Evolutionary conservation across 2,888 invertebrate genomes (phyloP).

Genomic region (Ormyrus thymus): DNA sequence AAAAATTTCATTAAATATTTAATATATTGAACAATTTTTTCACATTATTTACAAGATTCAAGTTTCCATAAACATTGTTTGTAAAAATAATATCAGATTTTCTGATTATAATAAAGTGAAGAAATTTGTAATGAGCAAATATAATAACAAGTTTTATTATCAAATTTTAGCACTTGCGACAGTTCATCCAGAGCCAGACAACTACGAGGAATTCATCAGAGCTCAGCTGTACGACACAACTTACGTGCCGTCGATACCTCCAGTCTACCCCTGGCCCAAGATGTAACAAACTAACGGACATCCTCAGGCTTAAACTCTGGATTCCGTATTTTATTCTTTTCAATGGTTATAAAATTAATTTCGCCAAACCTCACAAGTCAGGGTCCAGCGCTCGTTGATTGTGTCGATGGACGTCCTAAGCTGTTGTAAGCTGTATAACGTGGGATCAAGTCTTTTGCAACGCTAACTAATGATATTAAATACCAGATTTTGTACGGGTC

Average conservation of each 20-base stretch:
- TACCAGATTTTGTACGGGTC: no score
- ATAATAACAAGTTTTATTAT: neutral
- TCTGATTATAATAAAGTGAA: slow-evolving; percentile 2
- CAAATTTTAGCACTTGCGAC: slow-evolving; percentile 82
- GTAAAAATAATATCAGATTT: neutral
- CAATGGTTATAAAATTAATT: neutral
- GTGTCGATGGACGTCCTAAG: neutral
- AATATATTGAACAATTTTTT: slow-evolving; percentile 21
- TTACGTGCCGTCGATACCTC: slow-evolving; percentile 83
- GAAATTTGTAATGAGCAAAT: slow-evolving; percentile 6
- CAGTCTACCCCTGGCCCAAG: slow-evolving; percentile 80
- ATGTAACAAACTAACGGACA: slow-evolving; percentile 63
- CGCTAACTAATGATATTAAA: neutral
- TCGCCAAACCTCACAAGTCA: no score
- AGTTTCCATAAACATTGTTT: neutral
- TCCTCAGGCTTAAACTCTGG: slow-evolving; percentile 20
- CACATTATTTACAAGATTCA: slow-evolving; percentile 26
- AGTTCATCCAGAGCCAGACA: slow-evolving; percentile 85
- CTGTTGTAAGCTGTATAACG: slow-evolving; percentile 8
- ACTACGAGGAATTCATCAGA: slow-evolving; percentile 84
- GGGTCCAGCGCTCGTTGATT: slow-evolving; percentile 11
- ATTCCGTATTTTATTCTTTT: slow-evolving; percentile 34
- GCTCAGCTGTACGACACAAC: slow-evolving; percentile 87
- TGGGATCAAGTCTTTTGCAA: slow-evolving; percentile 37
- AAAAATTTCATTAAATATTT: neutral